A percentile compares a stretch with the other conserved stretches of the same genome.
These are phyloP conservation scores for Oreochromis grahami DNA, from an alignment of 2,797 vertebrate species.

Conservation along the genomic window DNA sequence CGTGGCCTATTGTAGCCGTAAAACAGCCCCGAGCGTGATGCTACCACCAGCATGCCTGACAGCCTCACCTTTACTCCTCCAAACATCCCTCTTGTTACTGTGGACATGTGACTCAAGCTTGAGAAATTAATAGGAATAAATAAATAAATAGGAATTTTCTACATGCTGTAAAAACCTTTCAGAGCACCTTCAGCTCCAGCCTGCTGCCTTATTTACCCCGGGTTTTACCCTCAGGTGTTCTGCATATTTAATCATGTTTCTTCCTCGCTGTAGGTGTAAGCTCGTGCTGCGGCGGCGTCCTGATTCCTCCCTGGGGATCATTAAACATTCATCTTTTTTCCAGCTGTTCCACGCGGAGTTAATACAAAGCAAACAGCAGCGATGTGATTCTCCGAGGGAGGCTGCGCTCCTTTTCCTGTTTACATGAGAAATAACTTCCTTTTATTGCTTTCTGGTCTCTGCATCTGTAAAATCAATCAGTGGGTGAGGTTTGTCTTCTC, in stretches of 20 bases:
- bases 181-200: background rate
- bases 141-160: background rate
- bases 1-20: fast-evolving
- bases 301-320: background rate
- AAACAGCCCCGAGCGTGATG: fast-evolving
- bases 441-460: background rate
- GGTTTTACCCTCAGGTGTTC: background rate
- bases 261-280: background rate
- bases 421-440: background rate
- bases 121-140: background rate
- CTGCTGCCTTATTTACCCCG: background rate
- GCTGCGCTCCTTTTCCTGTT: background rate
- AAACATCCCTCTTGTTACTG: background rate
- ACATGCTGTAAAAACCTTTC: fast-evolving
- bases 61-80: background rate
- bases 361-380: background rate
- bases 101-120: background rate
- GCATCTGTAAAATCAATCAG: background rate
- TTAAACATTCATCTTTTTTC: background rate
- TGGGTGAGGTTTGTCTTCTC: background rate
- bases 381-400: background rate
- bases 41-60: background rate
- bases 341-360: background rate
- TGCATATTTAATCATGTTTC: background rate
- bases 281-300: background rate